Base-by-base conservation (phyloP, 1,140 invertebrate genomes). In the Rhagoletis zephyria region DNA sequence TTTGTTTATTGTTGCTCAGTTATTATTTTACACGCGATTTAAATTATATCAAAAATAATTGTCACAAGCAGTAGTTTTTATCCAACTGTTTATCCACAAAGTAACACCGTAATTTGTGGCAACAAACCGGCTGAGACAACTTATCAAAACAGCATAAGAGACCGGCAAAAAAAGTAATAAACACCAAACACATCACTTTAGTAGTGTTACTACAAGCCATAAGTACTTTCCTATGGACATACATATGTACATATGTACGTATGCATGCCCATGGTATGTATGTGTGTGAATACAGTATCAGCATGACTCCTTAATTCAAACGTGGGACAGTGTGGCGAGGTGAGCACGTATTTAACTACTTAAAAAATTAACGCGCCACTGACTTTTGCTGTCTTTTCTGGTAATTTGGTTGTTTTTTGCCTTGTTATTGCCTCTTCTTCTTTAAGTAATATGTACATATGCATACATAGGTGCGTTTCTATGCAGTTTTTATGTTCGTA, bases 321-420 rank as follows among this genome's bases (percentile, higher is more conserved):
- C 60, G 85, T 86, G 61, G 63, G 40, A 70, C 64, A 61, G 86
- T 70, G 59, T 61, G 86, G 65, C 61, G 51, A 65, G 61, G 74
- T 81, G 48, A 81, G 63, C 70, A 87, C 87, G 87, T 87, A 59
- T 85, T 87, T 85, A 87, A 87, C 74, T 85, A 87, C 87, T 87
- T 87, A 87, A 60, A 64, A 87, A 87, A 87, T 87, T 87, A 87
- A 87, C 87, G 87, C 87, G 87, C 87, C 87, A 87, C 87, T 87
- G 87, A 85, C 77, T 87, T 61, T 65, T 45, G 74, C 59, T 60
- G 64, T 65, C 85, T 86, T 86, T 59, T 9, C 48, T 56, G 74
- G 19, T 81, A 45, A 81, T 56, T 56, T 81, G 9, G 42, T 81
- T 81, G 74, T 81, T 81, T 81, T 74, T 56, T 56, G 16, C 19